Evolutionary conservation across 2,797 vertebrate genomes (phyloP), one percentile per base, ranked within the genome.

Genomic region (Chrosomus eos): DNA sequence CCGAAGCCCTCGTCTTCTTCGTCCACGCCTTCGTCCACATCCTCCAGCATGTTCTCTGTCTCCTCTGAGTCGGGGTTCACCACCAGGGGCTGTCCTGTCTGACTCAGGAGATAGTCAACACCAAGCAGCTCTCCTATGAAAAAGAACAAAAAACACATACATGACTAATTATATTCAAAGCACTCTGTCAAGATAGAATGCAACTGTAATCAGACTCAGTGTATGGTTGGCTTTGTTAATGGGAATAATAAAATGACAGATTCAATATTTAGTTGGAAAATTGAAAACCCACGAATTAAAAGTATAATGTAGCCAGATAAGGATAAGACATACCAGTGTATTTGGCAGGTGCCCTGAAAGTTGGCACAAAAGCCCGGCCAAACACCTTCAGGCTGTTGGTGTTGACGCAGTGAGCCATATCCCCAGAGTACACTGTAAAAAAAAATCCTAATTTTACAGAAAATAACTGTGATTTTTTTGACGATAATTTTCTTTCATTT

Each of bases 271-370:
- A 38, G 38, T 38, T 38, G 38, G 8, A 40, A 40, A 0, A 40
- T 40, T 40, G 0, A 40, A 40, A 40, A 40, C 38, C 38, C 38
- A 40, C 38, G 9, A 40, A 40, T 9, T 9, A 40, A 40, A 10
- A 9, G 8, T 40, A 40, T 40, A 40, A 40, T 40, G 38, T 40
- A 53, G 55, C 23, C 55, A 58, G 23, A n/a, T n/a, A 70, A 38
- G 67, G 7, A 10, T 72, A 48, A 45, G 14, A 73, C 38, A n/a
- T 84, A 87, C 81, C 81, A 73, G 88, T 89, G 55, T 87, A 84
- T 58, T 86, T 58, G 11, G 86, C 13, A 79, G 88, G 86, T n/a
- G 88, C 73, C 8, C 26, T 55, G 68, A 84, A 86, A 18, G 45
- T 10, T 58, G 88, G 81, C 7, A 87, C 33, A 55, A 66, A 45